phyloP scores from a whole-genome alignment of 2,797 vertebrate genomes.

The Choloepus didactylus region DNA sequence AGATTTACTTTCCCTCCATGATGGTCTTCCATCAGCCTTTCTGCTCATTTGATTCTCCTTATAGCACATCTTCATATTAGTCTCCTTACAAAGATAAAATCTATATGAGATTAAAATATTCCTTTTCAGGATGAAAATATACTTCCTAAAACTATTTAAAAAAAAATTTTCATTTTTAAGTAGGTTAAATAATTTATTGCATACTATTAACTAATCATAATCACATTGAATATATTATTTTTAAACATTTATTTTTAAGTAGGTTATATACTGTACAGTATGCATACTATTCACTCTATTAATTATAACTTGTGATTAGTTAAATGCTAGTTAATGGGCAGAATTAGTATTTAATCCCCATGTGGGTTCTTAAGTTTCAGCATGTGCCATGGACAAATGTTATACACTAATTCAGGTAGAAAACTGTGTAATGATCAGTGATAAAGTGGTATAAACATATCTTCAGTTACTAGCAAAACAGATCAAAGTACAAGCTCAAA shows the following conservation, averaged over 20 bases:
- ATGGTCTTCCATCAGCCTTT: background rate
- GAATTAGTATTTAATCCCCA: background rate
- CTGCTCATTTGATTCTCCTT: background rate
- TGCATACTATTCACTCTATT: background rate
- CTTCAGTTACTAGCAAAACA: background rate
- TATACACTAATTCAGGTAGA: background rate
- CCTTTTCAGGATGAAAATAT: background rate
- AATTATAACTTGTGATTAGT: background rate
- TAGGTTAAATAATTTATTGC: background rate
- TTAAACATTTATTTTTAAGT: background rate
- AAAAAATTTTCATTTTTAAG: background rate
- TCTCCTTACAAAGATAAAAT: background rate
- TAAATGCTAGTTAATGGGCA: slow-evolving; percentile 21
- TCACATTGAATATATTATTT: background rate
- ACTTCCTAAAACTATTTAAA: slow-evolving; percentile 21
- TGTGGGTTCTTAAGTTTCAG: background rate
- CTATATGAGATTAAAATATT: slow-evolving; percentile 25
- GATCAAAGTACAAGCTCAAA: background rate
- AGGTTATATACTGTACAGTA: background rate
- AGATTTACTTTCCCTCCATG: too few relatives aligned
- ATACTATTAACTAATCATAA: slow-evolving; percentile 22
- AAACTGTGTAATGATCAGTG: background rate
- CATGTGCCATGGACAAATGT: background rate
- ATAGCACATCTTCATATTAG: background rate
- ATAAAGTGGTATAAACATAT: background rate